These are phyloP conservation scores for Corvus moneduloides DNA, from an alignment of 2,113 vertebrate species.

Conservation along the genomic window DNA sequence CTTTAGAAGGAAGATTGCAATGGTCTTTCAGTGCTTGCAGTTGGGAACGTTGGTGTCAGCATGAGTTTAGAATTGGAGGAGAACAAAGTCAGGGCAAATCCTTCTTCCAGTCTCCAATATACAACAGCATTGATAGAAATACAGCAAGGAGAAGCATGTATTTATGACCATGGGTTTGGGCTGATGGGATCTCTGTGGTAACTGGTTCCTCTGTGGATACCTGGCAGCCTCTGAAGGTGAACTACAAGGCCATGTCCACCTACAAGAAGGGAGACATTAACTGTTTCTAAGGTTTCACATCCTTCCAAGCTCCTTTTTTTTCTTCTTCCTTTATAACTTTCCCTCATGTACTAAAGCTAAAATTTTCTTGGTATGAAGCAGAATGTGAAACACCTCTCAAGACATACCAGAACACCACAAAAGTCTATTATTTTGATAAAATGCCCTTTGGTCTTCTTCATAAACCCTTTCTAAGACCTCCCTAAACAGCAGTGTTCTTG, in stretches of 20 bases:
- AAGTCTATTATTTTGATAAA: neutral
- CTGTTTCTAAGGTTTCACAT: neutral
- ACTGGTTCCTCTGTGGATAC: neutral
- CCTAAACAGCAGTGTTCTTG: neutral
- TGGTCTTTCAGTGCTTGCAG: neutral
- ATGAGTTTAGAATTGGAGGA: neutral
- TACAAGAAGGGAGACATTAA: neutral
- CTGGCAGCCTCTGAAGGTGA: neutral
- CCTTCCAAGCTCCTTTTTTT: neutral
- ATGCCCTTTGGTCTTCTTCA: neutral
- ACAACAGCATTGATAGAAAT: neutral
- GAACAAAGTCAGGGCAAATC: neutral
- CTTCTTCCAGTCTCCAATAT: neutral
- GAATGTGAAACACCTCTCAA: neutral
- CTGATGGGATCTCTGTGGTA: neutral
- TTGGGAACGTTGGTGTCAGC: neutral
- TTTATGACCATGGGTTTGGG: rapidly evolving
- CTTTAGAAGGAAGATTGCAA: neutral
- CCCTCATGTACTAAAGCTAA: neutral
- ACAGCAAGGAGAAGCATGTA: rapidly evolving
- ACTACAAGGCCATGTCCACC: neutral
- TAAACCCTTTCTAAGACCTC: neutral
- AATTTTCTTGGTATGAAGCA: neutral
- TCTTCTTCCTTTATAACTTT: neutral
- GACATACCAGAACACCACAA: neutral